These are phyloP conservation scores for Liasis olivaceus DNA, from an alignment of 2,797 vertebrate genomes.

Conservation along the genomic window DNA sequence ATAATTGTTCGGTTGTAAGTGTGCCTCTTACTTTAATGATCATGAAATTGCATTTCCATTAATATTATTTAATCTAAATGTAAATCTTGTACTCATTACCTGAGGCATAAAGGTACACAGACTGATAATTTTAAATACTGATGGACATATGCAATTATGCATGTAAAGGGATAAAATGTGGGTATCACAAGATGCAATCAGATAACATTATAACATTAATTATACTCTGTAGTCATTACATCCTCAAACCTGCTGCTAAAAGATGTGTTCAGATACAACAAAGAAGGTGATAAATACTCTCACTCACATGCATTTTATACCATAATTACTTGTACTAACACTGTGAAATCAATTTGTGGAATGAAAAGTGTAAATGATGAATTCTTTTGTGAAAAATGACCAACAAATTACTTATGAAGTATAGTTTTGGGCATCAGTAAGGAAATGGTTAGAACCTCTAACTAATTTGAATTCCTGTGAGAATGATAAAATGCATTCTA, in stretches of 20 bases:
- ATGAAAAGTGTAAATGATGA: neutral
- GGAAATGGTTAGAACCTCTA: neutral
- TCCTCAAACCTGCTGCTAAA: slow-evolving; percentile 31
- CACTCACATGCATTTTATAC: neutral
- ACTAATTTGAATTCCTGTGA: neutral
- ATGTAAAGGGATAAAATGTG: slow-evolving; percentile 32
- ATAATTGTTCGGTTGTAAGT: neutral
- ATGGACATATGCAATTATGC: slow-evolving; percentile 35
- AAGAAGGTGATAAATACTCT: neutral
- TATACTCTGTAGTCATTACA: slow-evolving; percentile 6
- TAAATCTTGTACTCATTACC: slow-evolving; percentile 40
- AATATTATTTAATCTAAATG: slow-evolving; percentile 41
- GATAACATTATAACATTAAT: slow-evolving; percentile 53
- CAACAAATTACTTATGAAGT: neutral
- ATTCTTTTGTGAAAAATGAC: neutral
- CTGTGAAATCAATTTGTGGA: neutral
- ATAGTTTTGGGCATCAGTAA: neutral
- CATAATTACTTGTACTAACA: neutral
- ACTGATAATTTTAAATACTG: slow-evolving; percentile 10
- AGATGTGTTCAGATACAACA: neutral
- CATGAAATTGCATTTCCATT: slow-evolving; percentile 30
- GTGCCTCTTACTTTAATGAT: slow-evolving; percentile 3
- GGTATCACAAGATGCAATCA: slow-evolving; percentile 48
- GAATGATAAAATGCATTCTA: neutral
- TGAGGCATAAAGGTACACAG: slow-evolving; percentile 18